Conservation (phyloP, 2,888 invertebrate species). For the Lasioglossum pauxillum region DNA sequence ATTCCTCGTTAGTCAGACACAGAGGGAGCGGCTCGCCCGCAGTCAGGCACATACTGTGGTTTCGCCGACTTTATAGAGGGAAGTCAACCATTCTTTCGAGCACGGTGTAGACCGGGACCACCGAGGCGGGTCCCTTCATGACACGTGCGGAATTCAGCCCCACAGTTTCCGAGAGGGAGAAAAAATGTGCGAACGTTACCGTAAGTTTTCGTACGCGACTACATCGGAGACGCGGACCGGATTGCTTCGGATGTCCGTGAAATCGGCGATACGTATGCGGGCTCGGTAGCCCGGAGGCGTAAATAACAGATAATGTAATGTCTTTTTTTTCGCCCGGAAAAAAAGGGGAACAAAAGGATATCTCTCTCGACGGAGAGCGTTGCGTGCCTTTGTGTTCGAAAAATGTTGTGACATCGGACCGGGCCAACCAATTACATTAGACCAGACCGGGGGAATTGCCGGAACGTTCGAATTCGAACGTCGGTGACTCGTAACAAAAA, state of each 20-base stretch:
- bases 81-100: conserved; percentile 35
- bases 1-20: conserved; percentile 1
- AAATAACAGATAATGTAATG: conserved; percentile 43
- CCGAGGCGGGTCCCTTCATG: conserved; percentile 10
- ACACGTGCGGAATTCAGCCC: conserved; percentile 22
- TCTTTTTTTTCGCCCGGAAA: background rate
- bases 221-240: conserved; percentile 4
- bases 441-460: background rate
- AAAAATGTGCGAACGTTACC: conserved; percentile 14
- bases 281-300: background rate
- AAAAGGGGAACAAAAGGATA: background rate
- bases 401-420: conserved; percentile 1
- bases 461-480: background rate
- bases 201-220: conserved; percentile 13
- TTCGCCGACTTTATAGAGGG: conserved; percentile 30
- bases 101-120: conserved; percentile 12
- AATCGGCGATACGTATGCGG: conserved; percentile 29
- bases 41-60: conserved; percentile 2
- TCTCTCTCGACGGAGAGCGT: background rate
- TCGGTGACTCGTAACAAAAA: background rate
- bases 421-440: conserved; percentile 19
- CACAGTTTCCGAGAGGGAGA: conserved; percentile 1
- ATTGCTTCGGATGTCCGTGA: conserved; percentile 31
- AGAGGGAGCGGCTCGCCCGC: background rate
- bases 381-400: background rate